Percentiles rank a stretch among this genome's conserved stretches.
Conservation (phyloP, 35 echinoderm and acorn worm species). For the Lytechinus pictus region DNA sequence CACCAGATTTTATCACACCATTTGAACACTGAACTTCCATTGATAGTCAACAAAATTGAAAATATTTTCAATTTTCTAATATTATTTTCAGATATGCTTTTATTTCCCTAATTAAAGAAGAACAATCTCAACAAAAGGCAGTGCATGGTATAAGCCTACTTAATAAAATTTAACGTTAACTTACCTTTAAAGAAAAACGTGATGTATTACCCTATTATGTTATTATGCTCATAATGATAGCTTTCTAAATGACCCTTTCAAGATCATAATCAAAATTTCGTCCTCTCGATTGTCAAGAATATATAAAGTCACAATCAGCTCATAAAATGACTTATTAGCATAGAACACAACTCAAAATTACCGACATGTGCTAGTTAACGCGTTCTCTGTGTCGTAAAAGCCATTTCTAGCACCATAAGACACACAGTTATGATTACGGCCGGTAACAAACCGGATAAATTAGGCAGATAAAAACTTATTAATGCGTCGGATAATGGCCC, state of each 20-base stretch:
- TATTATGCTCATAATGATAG: not conserved
- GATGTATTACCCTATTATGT: not conserved
- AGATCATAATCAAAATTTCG: not conserved
- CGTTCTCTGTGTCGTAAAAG: not conserved
- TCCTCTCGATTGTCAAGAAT: not conserved
- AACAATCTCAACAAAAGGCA: too few species aligned
- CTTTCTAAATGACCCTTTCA: not conserved
- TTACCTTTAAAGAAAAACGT: not conserved
- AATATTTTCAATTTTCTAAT: too few species aligned
- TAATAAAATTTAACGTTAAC: not conserved
- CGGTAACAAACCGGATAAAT: constrained; percentile 44
- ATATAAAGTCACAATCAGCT: not conserved
- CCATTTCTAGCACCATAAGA: constrained; percentile 26
- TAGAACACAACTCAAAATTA: not conserved
- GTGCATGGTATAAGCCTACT: too few species aligned
- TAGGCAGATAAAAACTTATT: constrained; percentile 50
- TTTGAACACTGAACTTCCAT: too few species aligned
- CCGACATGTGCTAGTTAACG: not conserved
- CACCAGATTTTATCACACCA: too few species aligned
- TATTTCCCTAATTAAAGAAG: too few species aligned
- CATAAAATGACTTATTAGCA: constrained; percentile 14
- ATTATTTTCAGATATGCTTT: too few species aligned
- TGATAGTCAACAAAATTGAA: too few species aligned
- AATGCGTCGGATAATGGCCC: constrained; percentile 48
- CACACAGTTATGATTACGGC: not conserved